Base-by-base conservation (phyloP, 2,888 invertebrate genomes). In the Xylocampa areola region DNA sequence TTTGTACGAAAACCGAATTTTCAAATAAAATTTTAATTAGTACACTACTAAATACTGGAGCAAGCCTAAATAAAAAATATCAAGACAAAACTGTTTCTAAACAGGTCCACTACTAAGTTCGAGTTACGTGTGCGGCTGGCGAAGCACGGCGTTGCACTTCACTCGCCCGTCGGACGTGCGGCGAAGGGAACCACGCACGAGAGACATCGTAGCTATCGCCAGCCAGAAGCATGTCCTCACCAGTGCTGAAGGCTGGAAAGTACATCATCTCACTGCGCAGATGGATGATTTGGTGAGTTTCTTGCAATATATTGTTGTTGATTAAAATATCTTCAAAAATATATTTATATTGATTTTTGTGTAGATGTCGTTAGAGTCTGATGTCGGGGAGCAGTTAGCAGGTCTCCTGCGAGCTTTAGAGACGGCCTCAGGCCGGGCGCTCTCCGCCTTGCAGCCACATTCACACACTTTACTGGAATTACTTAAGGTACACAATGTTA, bases 161-260 rank as follows among this genome's bases (percentile, higher is more conserved):
- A 80, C 85, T 33, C 90, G 94, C 21, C 94, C 94, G 30, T 68
- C 96, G 0, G 99, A 99, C 90, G 98, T 99, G 8, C 96, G 97
- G 79, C 96, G 97, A 0, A 97, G 98, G 73, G 98, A 98, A 86
- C 95, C 97, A 63, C 95, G 97, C 60, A 96, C 98, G 0, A 63
- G 83, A 0, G 90, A 91, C 80, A 97, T 99, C 33, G 96, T 97
- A 81, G 98, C 98, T 90, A 94, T 99, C 77, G 98, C 98, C 23
- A 97, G 97, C 89, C 98, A 98, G 88, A 96, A 96, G 68, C 96
- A 97, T 82, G 97, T 98, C 45, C 93, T 97, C 68, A 97, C 97
- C 80, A 98, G 97, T 90, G 96, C 98, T 13, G 97, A 97, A 74
- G 99, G 99, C 0, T 99, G 99, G 99, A 99, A 98, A 92, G 95